These are phyloP conservation scores for Sylvia atricapilla DNA, from an alignment of 2,113 vertebrate species.

Conservation along the genomic window DNA sequence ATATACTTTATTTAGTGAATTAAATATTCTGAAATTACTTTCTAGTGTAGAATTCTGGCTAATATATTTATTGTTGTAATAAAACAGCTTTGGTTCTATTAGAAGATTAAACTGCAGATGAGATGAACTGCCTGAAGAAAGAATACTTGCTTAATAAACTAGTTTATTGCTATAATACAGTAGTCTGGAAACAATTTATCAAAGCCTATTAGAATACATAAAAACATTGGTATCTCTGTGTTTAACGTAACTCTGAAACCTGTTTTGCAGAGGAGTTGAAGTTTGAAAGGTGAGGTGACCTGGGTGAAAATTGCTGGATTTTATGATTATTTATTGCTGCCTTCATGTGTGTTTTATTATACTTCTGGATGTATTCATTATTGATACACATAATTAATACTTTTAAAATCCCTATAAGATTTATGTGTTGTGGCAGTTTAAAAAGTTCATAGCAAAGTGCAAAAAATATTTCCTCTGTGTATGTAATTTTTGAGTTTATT, in stretches of 20 bases:
- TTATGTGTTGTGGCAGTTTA: neutral
- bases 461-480: neutral
- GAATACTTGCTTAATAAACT: neutral
- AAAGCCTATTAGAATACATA: neutral
- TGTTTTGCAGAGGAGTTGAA: neutral
- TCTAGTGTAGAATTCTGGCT: neutral
- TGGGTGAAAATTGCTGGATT: neutral
- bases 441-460: neutral
- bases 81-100: neutral
- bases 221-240: neutral
- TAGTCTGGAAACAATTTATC: neutral
- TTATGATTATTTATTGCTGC: neutral
- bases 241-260: neutral
- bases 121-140: neutral
- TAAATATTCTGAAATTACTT: neutral
- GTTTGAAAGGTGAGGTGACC: neutral
- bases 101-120: constrained; percentile 45
- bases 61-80: neutral
- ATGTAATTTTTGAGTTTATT: neutral
- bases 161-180: neutral
- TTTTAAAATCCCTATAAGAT: neutral
- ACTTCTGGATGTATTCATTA: neutral
- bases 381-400: neutral
- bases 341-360: neutral
- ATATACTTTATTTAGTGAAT: neutral